Base-by-base conservation (phyloP, 2,797 vertebrate species). In the Sebastes nivosus region DNA sequence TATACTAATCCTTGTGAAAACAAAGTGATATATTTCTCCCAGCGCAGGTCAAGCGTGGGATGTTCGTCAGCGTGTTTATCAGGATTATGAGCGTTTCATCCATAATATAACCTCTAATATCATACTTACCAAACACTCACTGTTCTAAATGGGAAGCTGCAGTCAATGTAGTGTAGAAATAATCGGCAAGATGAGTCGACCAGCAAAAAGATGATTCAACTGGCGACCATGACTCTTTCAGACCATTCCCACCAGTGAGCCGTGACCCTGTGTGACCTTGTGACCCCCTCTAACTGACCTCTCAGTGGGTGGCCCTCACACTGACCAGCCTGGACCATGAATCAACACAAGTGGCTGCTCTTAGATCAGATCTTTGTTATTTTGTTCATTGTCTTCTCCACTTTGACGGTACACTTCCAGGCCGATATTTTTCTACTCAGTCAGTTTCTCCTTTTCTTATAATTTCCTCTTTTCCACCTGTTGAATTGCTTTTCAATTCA, bases 1-100 rank as follows among this genome's bases (percentile, higher is more conserved):
- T 94, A 94, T 84, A 32, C 75, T 95, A 95, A 95, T 95, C 94
- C 92, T 67, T 71, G 77, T 80, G 77, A 91, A 93, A 93, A 94
- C 94, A 94, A 93, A 92, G 89, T 82, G 82, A 91, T 94, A 89
- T 89, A 88, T 93, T 91, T 92, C 82, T 88, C 71, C 63, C 73
- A 71, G 72, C 55, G 77, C 89, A 83, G 91, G 83, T 93, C 87
- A 87, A 75, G 90, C 81, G 7, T 79, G 88, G 88, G 90, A 86
- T 90, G 91, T 91, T 93, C 87, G 87, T 93, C 85, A 87, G 85
- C 38, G 11, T 92, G 88, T 91, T 92, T 87, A 84, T 87, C 78
- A 38, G 93, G 94, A 95, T 93, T 94, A 93, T 73, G 60, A 90
- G 73, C 78, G 67, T 90, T 91, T 92, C 80, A 89, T 90, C 79